Percentiles rank a stretch among this genome's conserved stretches.
Conservation (phyloP, 2,797 vertebrate genomes). For the Neopelma chrysocephalum region DNA sequence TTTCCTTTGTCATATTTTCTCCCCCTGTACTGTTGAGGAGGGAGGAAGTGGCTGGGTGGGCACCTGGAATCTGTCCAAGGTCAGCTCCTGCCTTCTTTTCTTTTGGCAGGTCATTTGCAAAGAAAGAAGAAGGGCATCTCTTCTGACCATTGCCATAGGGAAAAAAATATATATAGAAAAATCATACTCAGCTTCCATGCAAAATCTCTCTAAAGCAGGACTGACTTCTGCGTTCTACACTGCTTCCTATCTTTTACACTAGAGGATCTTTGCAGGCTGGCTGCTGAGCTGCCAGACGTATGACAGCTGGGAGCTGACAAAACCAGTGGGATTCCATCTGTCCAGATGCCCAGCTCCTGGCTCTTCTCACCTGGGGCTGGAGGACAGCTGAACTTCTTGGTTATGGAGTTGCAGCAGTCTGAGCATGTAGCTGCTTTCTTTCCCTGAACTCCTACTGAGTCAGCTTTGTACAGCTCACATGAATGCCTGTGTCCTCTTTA, state of each 20-base stretch:
- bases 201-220: background rate
- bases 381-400: background rate
- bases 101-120: background rate
- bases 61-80: background rate
- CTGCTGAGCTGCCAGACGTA: background rate
- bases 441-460: background rate
- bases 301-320: background rate
- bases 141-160: background rate
- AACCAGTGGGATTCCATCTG: background rate
- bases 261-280: background rate
- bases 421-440: background rate
- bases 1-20: background rate
- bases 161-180: background rate
- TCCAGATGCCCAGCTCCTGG: background rate
- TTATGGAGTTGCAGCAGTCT: background rate
- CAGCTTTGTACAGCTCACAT: background rate
- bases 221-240: background rate
- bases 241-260: background rate
- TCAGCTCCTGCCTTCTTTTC: background rate
- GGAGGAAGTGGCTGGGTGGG: too few species aligned
- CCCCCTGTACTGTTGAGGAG: rapidly evolving
- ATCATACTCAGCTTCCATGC: background rate
- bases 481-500: background rate
- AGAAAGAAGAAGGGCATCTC: background rate
- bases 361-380: background rate